A percentile compares a stretch with the other conserved stretches of the same genome.
These are phyloP conservation scores for Odontamblyopus lacepedii DNA, from an alignment of 2,797 vertebrate species.

Conservation along the genomic window DNA sequence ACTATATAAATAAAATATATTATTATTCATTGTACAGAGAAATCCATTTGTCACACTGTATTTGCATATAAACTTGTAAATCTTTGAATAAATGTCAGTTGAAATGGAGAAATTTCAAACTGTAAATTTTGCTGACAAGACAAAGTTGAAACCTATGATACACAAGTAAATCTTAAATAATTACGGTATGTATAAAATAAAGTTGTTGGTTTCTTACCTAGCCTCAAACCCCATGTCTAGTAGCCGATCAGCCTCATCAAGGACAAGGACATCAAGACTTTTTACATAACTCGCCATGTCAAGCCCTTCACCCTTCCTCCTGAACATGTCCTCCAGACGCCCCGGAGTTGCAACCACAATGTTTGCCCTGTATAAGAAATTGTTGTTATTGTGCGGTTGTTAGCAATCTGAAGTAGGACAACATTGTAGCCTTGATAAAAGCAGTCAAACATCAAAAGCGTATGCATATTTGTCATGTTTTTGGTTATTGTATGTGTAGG, in stretches of 20 bases:
- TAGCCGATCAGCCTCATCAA: conserved; percentile 96
- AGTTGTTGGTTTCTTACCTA: conserved; percentile 70
- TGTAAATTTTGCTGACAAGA: background rate
- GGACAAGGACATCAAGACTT: conserved; percentile 89
- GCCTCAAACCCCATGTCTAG: conserved; percentile 96
- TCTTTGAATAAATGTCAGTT: too few relatives aligned
- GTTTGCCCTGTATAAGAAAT: conserved; percentile 78
- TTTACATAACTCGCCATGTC: conserved; percentile 84
- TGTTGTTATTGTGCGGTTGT: background rate
- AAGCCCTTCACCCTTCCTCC: conserved; percentile 89
- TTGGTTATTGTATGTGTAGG: too few relatives aligned
- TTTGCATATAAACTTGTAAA: too few relatives aligned
- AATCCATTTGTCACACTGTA: too few relatives aligned
- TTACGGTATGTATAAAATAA: background rate
- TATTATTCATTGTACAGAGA: too few relatives aligned
- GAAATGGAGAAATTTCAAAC: background rate
- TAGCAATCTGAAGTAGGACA: background rate
- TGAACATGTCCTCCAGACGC: conserved; percentile 94
- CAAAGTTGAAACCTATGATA: background rate
- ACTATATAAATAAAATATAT: too few relatives aligned
- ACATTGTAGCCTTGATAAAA: background rate
- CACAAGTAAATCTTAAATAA: background rate
- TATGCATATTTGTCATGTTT: background rate
- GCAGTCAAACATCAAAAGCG: background rate
- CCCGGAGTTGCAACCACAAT: conserved; percentile 94